Percentiles rank a stretch among this genome's conserved stretches.
These are phyloP conservation scores for Ochotona princeps DNA, from an alignment of 2,113 vertebrate genomes.

Conservation along the genomic window DNA sequence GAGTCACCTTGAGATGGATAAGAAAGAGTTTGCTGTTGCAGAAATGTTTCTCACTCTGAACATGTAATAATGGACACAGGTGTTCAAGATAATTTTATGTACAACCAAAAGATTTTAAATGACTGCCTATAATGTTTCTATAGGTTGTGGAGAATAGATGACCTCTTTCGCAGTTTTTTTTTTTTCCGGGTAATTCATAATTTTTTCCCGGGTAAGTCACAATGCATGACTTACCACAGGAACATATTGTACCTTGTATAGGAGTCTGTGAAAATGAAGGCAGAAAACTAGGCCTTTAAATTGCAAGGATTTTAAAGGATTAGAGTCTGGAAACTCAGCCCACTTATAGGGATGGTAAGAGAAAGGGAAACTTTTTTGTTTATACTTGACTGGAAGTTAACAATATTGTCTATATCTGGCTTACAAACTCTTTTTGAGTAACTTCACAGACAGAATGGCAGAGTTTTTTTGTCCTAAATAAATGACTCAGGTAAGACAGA, in stretches of 20 bases:
- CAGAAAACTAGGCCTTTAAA: conserved; percentile 67
- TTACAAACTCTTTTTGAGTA: conserved; percentile 56
- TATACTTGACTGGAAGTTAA: conserved; percentile 70
- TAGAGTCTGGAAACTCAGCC: conserved; percentile 39
- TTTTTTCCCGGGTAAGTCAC: background rate
- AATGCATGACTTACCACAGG: conserved; percentile 51
- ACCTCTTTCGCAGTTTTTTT: background rate
- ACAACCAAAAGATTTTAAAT: conserved; percentile 51
- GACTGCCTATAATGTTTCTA: background rate
- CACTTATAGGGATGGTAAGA: conserved; percentile 61
- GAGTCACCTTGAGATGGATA: background rate
- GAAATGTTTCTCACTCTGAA: background rate
- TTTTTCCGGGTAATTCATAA: no score
- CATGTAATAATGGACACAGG: conserved; percentile 1
- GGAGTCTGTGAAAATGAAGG: conserved; percentile 40
- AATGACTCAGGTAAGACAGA: conserved; percentile 38
- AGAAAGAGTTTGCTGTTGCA: background rate
- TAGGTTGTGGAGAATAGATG: conserved; percentile 19
- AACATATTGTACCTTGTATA: conserved; percentile 46
- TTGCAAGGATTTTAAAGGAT: conserved; percentile 59
- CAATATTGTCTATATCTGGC: conserved; percentile 61
- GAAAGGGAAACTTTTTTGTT: conserved; percentile 23
- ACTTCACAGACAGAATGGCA: background rate
- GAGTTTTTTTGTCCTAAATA: conserved; percentile 49
- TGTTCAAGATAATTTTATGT: conserved; percentile 31